Evolutionary conservation across 2,797 vertebrate genomes (phyloP), one percentile per base, ranked within the genome.

Genomic region (Sebastes variabilis): DNA sequence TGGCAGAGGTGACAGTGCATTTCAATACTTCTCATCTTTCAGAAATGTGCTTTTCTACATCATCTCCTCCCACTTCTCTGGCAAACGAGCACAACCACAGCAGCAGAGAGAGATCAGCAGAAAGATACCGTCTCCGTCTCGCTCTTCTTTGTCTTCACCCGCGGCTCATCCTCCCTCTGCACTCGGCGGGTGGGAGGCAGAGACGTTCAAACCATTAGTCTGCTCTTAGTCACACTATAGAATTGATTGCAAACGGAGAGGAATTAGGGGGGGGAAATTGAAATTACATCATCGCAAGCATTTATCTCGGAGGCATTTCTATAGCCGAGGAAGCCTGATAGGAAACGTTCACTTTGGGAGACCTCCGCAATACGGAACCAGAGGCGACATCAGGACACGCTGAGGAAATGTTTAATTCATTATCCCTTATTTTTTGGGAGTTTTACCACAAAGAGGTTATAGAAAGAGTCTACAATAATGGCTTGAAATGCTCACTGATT

Each of bases 171-270:
- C 62, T 86, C 69, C 75, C 76, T 32, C 75, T 7, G 22, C 73
- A 22, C 75, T 87, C 83, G 42, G 64, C 66, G 82, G 79, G 75
- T 87, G 86, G 86, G 84, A 79, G 83, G 83, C 74, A 66, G 79
- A 88, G 84, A 89, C 34, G 38, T 83, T 89, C 55, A 71, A 77
- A 88, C 82, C 83, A 86, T 91, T 93, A 93, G 91, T 90, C 87
- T 72, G 81, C 73, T 82, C 82, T 92, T 93, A 94, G 92, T 94
- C 89, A 87, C 70, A 69, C 89, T 84, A 66, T 49, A 34, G 92
- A 94, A 94, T 88, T 90, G 86, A 94, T 94, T 92, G 77, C 74
- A 85, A 85, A 85, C 34, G 64, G 30, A 85, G 71, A 80, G 60
- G 77, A 85, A 90, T 86, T 72, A 82, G 59, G 58, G 55, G 55